Conservation (phyloP, 30 jellyfish, hydroid and myxozoan species). For the Nemopilema nomurai region DNA sequence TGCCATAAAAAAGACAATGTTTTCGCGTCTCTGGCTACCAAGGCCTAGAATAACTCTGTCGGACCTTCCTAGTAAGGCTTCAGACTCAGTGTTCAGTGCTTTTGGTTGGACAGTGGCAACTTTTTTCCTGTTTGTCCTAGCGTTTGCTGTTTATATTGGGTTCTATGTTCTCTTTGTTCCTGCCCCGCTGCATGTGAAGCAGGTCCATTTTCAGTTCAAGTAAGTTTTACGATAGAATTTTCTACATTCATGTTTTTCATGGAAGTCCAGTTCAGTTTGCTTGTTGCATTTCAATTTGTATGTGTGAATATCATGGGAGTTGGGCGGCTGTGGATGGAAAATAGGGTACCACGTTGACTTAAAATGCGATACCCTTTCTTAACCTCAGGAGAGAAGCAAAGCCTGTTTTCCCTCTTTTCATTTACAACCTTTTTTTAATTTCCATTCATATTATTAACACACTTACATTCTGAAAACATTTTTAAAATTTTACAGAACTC, state of each 20-base stretch:
- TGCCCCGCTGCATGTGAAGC: constrained; percentile 42
- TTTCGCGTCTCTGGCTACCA: not conserved
- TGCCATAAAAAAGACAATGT: not conserved
- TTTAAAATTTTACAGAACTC: constrained; percentile 6
- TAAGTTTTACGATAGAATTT: not conserved
- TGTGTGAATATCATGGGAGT: too few relatives aligned
- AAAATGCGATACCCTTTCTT: too few relatives aligned
- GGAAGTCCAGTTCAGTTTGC: too few relatives aligned
- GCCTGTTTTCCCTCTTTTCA: too few relatives aligned
- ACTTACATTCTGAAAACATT: too few relatives aligned
- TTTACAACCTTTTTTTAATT: too few relatives aligned
- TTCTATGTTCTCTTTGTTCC: constrained; percentile 42
- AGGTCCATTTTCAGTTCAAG: constrained; percentile 46
- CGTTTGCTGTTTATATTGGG: constrained; percentile 9
- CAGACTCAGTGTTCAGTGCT: constrained; percentile 15
- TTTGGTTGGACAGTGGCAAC: constrained; percentile 37
- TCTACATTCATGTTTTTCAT: not conserved
- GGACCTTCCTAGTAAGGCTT: not conserved
- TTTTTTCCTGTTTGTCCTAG: constrained; percentile 5
- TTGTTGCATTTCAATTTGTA: too few relatives aligned
- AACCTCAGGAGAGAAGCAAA: too few relatives aligned
- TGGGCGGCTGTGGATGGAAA: too few relatives aligned
- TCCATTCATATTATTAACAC: too few relatives aligned
- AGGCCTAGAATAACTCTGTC: not conserved
- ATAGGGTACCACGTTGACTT: too few relatives aligned